Percentiles rank a stretch among this genome's conserved stretches.
Evolutionary conservation across 2,888 invertebrate genomes (phyloP).

Genomic region (Andrena chrysosceles): DNA sequence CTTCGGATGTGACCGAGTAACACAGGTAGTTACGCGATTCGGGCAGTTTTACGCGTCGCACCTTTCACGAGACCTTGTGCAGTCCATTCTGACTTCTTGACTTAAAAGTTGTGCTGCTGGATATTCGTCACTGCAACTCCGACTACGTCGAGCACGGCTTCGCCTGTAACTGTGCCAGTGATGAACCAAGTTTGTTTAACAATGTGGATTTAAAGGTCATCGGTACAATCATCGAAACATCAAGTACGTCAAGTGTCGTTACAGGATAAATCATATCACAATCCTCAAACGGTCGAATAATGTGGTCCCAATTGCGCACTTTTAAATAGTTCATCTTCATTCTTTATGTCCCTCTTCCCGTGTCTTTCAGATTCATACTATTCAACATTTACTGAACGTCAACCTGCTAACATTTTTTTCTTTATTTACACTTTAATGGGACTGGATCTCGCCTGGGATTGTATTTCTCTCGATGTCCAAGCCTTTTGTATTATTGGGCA

Average conservation of each 20-base stretch:
- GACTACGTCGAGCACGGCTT: neutral
- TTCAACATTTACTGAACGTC: neutral
- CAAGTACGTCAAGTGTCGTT: slow-evolving; percentile 33
- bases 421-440: slow-evolving; percentile 21
- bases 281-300: neutral
- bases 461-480: neutral
- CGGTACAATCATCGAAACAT: neutral
- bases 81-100: slow-evolving; percentile 5
- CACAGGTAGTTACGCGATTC: slow-evolving; percentile 8
- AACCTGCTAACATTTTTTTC: slow-evolving; percentile 25
- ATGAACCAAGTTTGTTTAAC: neutral
- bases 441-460: neutral
- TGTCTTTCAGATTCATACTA: neutral
- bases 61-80: slow-evolving; percentile 45
- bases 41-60: slow-evolving; percentile 37
- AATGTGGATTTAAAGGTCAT: slow-evolving; percentile 10
- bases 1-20: slow-evolving; percentile 28
- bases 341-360: neutral
- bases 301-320: neutral
- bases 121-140: neutral
- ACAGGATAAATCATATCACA: neutral
- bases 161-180: slow-evolving; percentile 7
- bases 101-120: neutral
- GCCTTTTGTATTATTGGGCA: neutral
- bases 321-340: neutral